Evolutionary conservation across 2,888 invertebrate genomes (phyloP), one percentile per base, ranked within the genome.

Genomic region (Antheraea yamamai): DNA sequence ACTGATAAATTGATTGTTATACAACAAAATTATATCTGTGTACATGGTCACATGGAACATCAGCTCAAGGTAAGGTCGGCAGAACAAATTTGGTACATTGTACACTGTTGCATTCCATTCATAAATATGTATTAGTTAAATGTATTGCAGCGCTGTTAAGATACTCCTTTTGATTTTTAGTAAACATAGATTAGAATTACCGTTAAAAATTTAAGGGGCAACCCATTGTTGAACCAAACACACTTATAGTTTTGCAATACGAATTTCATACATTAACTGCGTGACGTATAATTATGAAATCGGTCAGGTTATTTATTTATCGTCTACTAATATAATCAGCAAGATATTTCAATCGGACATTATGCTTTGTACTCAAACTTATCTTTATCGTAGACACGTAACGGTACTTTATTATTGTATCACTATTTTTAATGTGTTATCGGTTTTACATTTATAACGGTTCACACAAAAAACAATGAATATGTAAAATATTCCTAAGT

Each of bases 21-120:
- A 74, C 61, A 79, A 75, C 73, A 75, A 68, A 76, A 73, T 78
- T 68, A 78, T 77, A 75, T 76, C 68, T 74, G 52, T 74, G 52
- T 61, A 61, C 47, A 47, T 81, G 81, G 81, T 78, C 80, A 73
- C 52, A 4, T 75, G 73, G 77, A 75, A 79, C 35, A 30, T 68
- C 30, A 35, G 18, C 58, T 77, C 80, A 81, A 82, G 80, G 81
- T 78, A 77, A 82, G 80, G 81, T 76, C 80, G 76, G 55, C 72
- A 73, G 74, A 79, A 74, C 76, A 72, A 76, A 76, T 79, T 77
- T 77, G 77, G 75, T 73, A n/a, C 64, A 77, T 77, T 77, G 76
- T 77, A 76, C 23, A 20, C 23, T 39, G 16, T 30, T 66, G 30
- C 16, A 66, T 66, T 30, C 30, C 26, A 30, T 66, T 30, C 20